Conservation (phyloP, 1,140 invertebrate genomes). For the Mactra quadrangularis region DNA sequence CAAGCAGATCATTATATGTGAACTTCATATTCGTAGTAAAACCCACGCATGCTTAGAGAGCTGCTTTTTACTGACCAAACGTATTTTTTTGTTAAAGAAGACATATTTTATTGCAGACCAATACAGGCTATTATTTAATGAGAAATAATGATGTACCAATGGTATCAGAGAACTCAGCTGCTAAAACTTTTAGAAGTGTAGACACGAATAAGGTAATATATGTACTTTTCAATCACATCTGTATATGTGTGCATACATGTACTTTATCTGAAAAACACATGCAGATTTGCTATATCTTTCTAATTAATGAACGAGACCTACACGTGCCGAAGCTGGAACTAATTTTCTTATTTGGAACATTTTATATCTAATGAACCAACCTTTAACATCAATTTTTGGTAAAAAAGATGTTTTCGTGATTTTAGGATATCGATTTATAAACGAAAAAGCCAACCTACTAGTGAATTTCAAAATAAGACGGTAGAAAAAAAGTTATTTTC, state of each 20-base stretch:
- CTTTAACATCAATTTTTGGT: no score
- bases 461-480: no score
- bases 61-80: no score
- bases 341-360: no score
- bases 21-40: no score
- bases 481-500: no score
- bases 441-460: no score
- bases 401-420: no score
- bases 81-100: background rate
- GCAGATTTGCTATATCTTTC: background rate
- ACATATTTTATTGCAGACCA: background rate
- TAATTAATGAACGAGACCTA: background rate
- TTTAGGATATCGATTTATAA: no score
- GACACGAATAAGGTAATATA: background rate
- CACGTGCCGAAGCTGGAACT: no score
- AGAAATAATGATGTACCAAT: background rate
- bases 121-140: constrained; percentile 3
- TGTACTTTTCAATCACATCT: background rate
- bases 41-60: background rate
- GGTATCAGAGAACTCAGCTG: background rate
- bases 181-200: background rate
- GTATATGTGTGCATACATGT: background rate
- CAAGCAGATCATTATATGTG: background rate
- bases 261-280: background rate
- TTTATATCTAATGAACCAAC: no score